A percentile compares a stretch with the other conserved stretches of the same genome.
phyloP scores from a whole-genome alignment of 37 sponge, comb jelly and placozoan species.

The Eunapius fragilis region DNA sequence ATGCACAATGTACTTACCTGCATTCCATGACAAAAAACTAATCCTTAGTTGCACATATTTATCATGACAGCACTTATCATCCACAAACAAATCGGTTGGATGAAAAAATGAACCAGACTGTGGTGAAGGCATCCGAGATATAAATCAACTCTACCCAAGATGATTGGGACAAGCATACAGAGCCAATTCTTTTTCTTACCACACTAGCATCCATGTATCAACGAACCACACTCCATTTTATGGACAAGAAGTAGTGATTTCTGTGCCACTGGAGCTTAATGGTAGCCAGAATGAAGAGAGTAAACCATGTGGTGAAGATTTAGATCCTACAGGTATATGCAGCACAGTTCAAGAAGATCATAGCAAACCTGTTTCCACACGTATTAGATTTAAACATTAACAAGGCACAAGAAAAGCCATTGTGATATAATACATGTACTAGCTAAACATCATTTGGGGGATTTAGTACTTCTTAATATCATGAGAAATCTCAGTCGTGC shows the following conservation, averaged over 20 bases:
- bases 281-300: neutral
- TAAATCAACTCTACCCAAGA: slow-evolving; percentile 3
- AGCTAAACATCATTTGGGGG: slow-evolving; percentile 9
- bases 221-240: slow-evolving; percentile 38
- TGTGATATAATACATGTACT: slow-evolving; percentile 24
- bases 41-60: no score
- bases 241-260: slow-evolving; percentile 6
- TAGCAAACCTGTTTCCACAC: neutral
- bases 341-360: neutral
- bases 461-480: neutral
- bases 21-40: no score
- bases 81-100: slow-evolving; percentile 56
- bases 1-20: no score
- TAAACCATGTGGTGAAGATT: neutral
- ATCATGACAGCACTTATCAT: no score
- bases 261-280: neutral
- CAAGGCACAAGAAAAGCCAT: slow-evolving; percentile 28
- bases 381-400: slow-evolving; percentile 19
- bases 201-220: slow-evolving; percentile 37
- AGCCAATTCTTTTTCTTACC: slow-evolving; percentile 33
- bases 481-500: neutral
- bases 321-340: neutral
- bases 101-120: slow-evolving; percentile 48
- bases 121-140: neutral
- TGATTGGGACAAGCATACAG: slow-evolving; percentile 38